Percentiles rank a stretch among this genome's conserved stretches.
Conservation (phyloP, 1,140 invertebrate genomes). For the Camponotus vicinus region DNA sequence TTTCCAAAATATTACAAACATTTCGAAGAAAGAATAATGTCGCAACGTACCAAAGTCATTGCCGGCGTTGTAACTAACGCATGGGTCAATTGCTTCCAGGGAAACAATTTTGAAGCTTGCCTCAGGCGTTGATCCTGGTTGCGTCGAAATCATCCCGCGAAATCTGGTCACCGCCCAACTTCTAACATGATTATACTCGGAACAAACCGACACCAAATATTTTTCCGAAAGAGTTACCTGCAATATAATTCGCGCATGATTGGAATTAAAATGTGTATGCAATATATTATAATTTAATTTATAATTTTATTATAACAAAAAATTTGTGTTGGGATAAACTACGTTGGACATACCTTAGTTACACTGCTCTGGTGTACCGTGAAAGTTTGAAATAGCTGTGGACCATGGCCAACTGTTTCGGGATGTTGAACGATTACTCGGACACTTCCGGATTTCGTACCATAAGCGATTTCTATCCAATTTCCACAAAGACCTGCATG, state of each 20-base stretch:
- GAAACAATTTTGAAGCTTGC: constrained; percentile 98
- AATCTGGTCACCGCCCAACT: constrained; percentile 99
- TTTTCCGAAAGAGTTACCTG: constrained; percentile 98
- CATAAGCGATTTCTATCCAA: constrained; percentile 99
- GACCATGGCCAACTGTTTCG: constrained; percentile 98
- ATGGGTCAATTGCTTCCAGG: constrained; percentile 94
- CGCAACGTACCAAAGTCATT: constrained; percentile 91
- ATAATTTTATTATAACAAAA: background rate
- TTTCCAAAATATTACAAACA: background rate
- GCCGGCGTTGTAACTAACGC: constrained; percentile 90
- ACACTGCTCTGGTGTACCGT: constrained; percentile 98
- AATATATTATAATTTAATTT: background rate
- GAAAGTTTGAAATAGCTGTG: constrained; percentile 99
- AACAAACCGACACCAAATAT: constrained; percentile 98
- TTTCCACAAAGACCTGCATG: constrained; percentile 96
- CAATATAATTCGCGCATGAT: constrained; percentile 48
- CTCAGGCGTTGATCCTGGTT: constrained; percentile 98
- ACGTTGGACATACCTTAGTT: constrained; percentile 90
- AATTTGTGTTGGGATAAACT: background rate
- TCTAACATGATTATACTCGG: constrained; percentile 98
- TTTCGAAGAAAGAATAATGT: constrained; percentile 4
- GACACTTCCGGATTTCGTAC: constrained; percentile 97
- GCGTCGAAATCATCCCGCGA: constrained; percentile 98
- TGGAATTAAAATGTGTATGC: background rate
- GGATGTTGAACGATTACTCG: constrained; percentile 99